Conservation (phyloP, 2,797 vertebrate genomes). For the Denticeps clupeoides region DNA sequence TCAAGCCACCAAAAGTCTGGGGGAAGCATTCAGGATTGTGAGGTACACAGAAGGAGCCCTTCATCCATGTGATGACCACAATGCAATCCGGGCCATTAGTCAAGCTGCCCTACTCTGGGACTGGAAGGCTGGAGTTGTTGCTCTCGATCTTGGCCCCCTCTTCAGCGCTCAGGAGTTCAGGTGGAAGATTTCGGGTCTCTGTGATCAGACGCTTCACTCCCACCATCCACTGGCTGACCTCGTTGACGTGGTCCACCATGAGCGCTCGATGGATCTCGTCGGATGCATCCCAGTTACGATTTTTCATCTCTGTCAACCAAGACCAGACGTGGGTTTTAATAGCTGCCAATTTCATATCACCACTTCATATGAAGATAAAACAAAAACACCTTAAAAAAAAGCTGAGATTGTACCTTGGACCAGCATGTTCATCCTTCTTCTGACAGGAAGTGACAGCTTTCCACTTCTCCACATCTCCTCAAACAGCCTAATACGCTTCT, state of each 20-base stretch:
- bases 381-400: no score
- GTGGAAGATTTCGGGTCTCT: conserved; percentile 62
- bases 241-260: conserved; percentile 87
- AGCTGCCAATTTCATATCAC: neutral
- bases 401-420: conserved; percentile 52
- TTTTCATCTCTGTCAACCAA: conserved; percentile 60
- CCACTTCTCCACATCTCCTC: conserved; percentile 72
- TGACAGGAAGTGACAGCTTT: conserved; percentile 71
- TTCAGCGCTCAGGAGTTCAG: conserved; percentile 14
- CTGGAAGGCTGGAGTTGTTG: neutral
- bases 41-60: neutral
- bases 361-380: no score
- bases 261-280: conserved; percentile 83
- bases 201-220: conserved; percentile 86
- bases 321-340: conserved; percentile 2
- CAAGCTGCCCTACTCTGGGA: neutral
- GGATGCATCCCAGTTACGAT: conserved; percentile 65
- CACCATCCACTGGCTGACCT: conserved; percentile 95
- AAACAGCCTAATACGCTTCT: conserved; percentile 67
- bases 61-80: neutral
- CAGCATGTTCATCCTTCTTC: conserved; percentile 70
- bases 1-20: no score
- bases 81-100: neutral
- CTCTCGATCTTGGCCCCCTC: neutral
- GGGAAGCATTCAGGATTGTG: no score